These are phyloP conservation scores for Brachyhypopomus gauderio DNA, from an alignment of 2,113 vertebrate genomes.

Conservation along the genomic window DNA sequence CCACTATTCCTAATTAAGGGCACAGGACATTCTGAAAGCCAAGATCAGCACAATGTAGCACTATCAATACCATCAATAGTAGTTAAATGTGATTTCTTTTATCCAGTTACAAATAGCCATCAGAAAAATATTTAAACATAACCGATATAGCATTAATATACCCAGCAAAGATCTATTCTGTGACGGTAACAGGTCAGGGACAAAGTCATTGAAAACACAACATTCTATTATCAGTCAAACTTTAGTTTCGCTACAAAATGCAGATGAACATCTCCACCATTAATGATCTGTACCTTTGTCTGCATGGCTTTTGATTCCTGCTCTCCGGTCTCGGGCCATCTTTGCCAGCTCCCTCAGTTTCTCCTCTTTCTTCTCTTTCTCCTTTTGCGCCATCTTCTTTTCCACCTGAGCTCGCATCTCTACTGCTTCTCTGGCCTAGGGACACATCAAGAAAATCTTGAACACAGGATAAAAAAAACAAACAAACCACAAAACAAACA, in stretches of 20 bases:
- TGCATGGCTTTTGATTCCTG: slow-evolving; percentile 93
- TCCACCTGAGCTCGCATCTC: slow-evolving; percentile 99
- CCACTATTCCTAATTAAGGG: neutral
- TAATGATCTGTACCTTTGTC: slow-evolving; percentile 82
- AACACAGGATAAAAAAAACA: neutral
- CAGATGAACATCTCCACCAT: neutral
- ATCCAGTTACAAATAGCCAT: too few relatives aligned
- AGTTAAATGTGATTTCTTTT: too few relatives aligned
- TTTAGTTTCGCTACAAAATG: neutral
- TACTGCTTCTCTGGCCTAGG: slow-evolving; percentile 93
- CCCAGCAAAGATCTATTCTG: too few relatives aligned
- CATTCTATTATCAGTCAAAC: too few relatives aligned
- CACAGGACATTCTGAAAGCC: too few relatives aligned
- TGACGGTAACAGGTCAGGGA: too few relatives aligned
- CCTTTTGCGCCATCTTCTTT: slow-evolving; percentile 98
- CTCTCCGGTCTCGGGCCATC: slow-evolving; percentile 93
- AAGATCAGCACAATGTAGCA: too few relatives aligned
- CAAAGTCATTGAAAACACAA: too few relatives aligned
- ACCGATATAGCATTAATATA: too few relatives aligned
- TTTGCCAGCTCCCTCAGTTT: slow-evolving; percentile 96
- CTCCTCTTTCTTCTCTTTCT: slow-evolving; percentile 98
- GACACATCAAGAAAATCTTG: neutral
- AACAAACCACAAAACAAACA: too few relatives aligned
- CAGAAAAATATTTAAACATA: too few relatives aligned
- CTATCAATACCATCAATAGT: too few relatives aligned